Base-by-base conservation (phyloP, 2,113 vertebrate genomes). In the Prunella fulvescens region DNA sequence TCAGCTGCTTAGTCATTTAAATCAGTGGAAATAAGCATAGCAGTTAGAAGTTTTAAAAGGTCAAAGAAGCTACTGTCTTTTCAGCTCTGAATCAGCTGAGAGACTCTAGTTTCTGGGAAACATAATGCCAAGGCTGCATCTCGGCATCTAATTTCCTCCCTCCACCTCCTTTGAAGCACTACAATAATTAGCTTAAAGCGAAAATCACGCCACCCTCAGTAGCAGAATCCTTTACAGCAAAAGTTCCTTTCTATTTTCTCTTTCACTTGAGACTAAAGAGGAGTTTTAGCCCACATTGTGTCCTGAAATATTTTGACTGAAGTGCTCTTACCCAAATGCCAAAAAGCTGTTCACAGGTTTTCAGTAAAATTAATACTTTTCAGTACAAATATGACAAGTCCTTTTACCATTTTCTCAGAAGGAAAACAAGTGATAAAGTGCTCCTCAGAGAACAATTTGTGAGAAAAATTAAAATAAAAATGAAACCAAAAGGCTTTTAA, bases 81-180 rank as follows among this genome's bases (percentile, higher is more conserved):
- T 97, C 90, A 87, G 91, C 89, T 98, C 97, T 96, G 93, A 86
- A 97, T 97, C 97, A 97, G 83, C 96, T 95, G 89, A 97, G 90
- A 94, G 39, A 94, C 94, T 97, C 92, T 78, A 89, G 56, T 83
- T 95, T 95, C 96, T 95, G 95, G 53, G 86, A 96, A 96, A 95
- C 44, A 78, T 83, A 92, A 96, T 80, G 64, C 86, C 92, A 89
- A 90, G 87, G 66, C 90, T 97, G 86, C 88, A 88, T 96, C 92
- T 97, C 35, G 60, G 90, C 54, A 67, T 96, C 80, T 96, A 45
- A 78, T 96, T 96, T 50, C 37, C 54, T 58, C 35, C 53, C 10
- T 19, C 19, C 3, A 1, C 10, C 67, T 65, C 18, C 74, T 97
- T 96, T 97, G 96, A 96, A 97, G 86, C 74, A 39, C 51, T 72